A percentile compares a stretch with the other conserved stretches of the same genome.
These are phyloP conservation scores for Agapornis canus DNA, from an alignment of 2,797 vertebrate species.

Conservation along the genomic window DNA sequence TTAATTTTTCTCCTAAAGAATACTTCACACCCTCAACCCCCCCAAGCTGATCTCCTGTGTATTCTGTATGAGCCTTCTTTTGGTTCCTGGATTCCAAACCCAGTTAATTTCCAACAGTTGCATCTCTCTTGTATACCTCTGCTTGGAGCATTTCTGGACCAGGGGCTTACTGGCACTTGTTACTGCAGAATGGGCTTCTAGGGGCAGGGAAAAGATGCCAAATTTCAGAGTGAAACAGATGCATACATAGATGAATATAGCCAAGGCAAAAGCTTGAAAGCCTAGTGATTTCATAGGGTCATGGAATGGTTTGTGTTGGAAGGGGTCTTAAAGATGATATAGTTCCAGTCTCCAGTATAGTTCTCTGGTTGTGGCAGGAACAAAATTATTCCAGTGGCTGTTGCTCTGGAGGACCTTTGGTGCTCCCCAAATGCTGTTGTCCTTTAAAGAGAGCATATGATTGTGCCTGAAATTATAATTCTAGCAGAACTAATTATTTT, in stretches of 20 bases:
- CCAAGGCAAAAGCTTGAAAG: background rate
- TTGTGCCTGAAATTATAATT: background rate
- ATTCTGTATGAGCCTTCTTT: background rate
- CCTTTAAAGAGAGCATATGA: background rate
- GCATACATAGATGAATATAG: background rate
- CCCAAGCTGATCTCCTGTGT: background rate
- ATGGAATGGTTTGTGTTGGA: background rate
- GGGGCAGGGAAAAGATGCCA: background rate
- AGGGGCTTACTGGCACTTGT: background rate
- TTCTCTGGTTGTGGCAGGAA: background rate
- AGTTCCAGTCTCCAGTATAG: background rate
- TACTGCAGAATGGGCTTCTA: background rate
- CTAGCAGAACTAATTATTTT: background rate
- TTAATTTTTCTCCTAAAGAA: background rate
- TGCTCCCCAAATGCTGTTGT: background rate
- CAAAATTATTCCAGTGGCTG: background rate
- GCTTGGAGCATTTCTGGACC: background rate
- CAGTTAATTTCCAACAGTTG: background rate
- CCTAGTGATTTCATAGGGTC: background rate
- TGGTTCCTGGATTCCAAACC: background rate
- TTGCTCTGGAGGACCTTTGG: background rate
- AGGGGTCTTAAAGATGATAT: background rate
- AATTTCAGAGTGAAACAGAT: background rate
- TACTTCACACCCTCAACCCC: background rate
- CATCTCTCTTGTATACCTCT: background rate